Conservation (phyloP, 30 jellyfish, hydroid and myxozoan species). For the Mastigias papua region DNA sequence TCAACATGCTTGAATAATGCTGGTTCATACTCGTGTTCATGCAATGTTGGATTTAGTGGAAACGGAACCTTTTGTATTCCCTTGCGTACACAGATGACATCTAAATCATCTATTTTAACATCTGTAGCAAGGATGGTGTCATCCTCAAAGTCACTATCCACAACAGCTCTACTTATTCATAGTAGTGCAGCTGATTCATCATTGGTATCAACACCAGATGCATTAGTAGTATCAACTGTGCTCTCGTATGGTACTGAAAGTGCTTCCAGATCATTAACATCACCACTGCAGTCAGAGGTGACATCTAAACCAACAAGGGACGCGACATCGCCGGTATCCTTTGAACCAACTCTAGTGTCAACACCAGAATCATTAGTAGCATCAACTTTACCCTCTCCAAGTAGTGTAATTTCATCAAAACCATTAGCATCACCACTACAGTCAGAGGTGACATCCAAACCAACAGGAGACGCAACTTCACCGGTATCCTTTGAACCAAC, state of each 20-base stretch:
- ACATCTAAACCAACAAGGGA: not conserved
- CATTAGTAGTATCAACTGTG: not conserved
- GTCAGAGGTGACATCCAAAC: not conserved
- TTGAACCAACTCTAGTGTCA: not conserved
- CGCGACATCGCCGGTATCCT: not conserved
- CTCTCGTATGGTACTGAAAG: not conserved
- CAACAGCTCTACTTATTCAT: not conserved
- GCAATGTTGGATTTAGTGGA: slow-evolving; percentile 4
- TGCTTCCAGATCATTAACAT: not conserved
- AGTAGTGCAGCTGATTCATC: not conserved
- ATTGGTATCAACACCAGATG: too few species aligned
- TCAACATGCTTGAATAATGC: not conserved
- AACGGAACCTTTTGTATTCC: not conserved
- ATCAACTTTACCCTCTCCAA: too few species aligned
- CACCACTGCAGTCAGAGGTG: not conserved
- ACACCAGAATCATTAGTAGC: not conserved
- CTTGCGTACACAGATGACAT: not conserved
- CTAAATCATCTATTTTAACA: not conserved
- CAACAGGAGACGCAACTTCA: not conserved
- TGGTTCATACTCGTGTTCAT: not conserved
- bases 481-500: not conserved
- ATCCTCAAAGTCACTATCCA: not conserved
- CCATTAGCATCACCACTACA: not conserved
- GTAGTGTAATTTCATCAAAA: too few species aligned
- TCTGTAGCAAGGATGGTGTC: not conserved